phyloP scores from a whole-genome alignment of 2,888 invertebrate genomes.

The Cantharis lateralis region DNA sequence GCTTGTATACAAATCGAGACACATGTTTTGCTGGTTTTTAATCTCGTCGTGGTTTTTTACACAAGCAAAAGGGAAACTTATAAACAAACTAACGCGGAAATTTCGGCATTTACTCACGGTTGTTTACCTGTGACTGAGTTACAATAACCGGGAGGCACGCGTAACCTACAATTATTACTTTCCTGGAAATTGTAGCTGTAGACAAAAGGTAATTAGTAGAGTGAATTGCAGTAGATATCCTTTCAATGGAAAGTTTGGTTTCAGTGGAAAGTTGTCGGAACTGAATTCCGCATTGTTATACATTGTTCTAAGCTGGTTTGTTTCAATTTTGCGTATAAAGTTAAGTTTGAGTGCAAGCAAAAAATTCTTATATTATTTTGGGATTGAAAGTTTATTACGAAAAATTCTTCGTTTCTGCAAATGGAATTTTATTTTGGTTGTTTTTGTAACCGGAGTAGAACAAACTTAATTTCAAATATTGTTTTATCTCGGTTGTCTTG shows the following conservation, averaged over 20 bases:
- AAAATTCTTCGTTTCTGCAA: background rate
- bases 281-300: background rate
- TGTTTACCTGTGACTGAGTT: background rate
- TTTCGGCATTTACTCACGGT: background rate
- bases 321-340: too few species aligned
- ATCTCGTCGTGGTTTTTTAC: too few species aligned
- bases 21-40: too few species aligned
- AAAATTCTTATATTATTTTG: background rate
- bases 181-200: background rate
- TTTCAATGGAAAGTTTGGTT: background rate
- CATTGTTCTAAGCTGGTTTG: background rate
- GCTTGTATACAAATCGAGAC: too few species aligned
- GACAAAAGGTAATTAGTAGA: background rate
- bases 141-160: background rate
- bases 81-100: background rate
- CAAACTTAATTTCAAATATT: slow-evolving; percentile 25
- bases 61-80: too few species aligned
- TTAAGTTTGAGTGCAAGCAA: too few species aligned
- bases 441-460: slow-evolving; percentile 20
- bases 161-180: background rate
- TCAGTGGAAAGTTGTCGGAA: background rate
- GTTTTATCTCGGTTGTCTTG: slow-evolving; percentile 19
- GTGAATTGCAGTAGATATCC: background rate
- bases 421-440: slow-evolving; percentile 8
- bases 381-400: background rate